These are phyloP conservation scores for Cnemophilus loriae DNA, from an alignment of 2,113 vertebrate species.

Conservation along the genomic window DNA sequence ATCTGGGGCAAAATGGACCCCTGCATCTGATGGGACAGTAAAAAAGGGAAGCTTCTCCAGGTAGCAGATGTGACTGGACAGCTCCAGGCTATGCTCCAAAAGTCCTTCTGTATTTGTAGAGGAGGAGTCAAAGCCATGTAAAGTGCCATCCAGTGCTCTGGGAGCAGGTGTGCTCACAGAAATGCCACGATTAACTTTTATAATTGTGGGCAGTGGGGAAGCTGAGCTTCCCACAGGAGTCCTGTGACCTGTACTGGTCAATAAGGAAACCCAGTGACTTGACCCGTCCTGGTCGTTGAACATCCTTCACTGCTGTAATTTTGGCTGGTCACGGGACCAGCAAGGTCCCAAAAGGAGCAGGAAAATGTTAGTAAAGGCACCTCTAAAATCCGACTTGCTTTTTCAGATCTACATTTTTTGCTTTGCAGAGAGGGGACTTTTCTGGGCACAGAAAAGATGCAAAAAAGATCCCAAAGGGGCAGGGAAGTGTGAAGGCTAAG, in stretches of 20 bases:
- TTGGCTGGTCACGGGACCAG: background rate
- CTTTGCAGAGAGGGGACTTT: background rate
- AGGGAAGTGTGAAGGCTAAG: background rate
- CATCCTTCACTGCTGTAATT: background rate
- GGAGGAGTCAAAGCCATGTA: background rate
- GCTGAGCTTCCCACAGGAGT: background rate
- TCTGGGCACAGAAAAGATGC: too few species aligned
- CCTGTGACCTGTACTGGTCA: background rate
- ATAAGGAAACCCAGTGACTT: background rate
- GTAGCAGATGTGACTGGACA: background rate
- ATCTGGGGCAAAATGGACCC: background rate
- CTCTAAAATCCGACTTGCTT: background rate
- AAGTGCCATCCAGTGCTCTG: background rate
- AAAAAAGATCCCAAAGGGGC: background rate
- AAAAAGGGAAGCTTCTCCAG: background rate
- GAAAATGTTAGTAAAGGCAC: background rate
- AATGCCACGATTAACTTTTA: background rate
- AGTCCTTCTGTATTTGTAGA: background rate
- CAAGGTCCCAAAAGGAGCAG: accelerated
- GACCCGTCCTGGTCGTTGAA: background rate
- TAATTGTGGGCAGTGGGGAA: background rate
- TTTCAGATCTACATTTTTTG: background rate
- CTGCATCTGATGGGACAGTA: background rate
- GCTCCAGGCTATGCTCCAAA: background rate
- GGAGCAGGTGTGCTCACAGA: background rate